phyloP scores from a whole-genome alignment of 1,140 invertebrate species.

The Apis florea region DNA sequence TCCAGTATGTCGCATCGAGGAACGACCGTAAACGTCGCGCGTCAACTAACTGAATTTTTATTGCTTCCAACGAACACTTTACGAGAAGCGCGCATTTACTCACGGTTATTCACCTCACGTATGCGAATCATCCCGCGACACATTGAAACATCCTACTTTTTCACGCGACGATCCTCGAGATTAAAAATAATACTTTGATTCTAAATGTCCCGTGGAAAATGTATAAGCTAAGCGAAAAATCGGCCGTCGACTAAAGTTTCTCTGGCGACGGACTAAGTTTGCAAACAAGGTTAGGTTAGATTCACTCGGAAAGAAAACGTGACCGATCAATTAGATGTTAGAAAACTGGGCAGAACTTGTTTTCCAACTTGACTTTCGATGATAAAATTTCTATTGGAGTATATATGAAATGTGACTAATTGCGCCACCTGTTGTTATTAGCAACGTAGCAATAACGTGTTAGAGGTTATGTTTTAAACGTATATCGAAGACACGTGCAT shows the following conservation, averaged over 20 bases:
- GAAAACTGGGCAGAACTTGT: too few relatives aligned
- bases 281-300: too few relatives aligned
- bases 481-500: too few relatives aligned
- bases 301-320: neutral
- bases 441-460: too few relatives aligned
- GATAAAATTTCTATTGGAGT: too few relatives aligned
- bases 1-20: neutral
- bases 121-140: constrained; percentile 4
- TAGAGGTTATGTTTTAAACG: too few relatives aligned
- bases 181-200: constrained; percentile 7
- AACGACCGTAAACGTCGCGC: constrained; percentile 9
- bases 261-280: too few relatives aligned
- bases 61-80: neutral
- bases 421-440: too few relatives aligned
- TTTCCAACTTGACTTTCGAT: too few relatives aligned
- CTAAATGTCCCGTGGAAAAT: neutral
- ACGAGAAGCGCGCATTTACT: constrained; percentile 5
- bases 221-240: neutral
- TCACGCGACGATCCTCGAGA: neutral
- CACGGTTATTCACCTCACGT: constrained; percentile 36
- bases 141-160: neutral
- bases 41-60: neutral
- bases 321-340: neutral
- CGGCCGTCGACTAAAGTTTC: neutral
- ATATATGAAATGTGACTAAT: too few relatives aligned